A percentile compares a stretch with the other conserved stretches of the same genome.
Conservation (phyloP, 2,888 invertebrate genomes). For the Loripinus fragilis region DNA sequence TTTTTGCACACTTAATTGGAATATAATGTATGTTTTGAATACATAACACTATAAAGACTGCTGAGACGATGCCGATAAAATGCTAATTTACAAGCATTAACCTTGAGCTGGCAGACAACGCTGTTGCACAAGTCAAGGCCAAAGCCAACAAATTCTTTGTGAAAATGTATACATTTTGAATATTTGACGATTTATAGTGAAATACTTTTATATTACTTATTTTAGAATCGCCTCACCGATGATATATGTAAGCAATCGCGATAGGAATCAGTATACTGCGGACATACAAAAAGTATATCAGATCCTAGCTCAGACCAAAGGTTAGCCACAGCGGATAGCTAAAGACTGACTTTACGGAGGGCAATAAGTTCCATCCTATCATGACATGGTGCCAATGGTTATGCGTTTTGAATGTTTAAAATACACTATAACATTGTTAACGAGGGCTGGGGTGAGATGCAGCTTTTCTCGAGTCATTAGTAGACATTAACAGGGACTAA, state of each 20-base stretch:
- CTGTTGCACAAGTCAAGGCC: too few species aligned
- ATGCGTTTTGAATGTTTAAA: constrained; percentile 12
- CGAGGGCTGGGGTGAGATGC: constrained; percentile 1
- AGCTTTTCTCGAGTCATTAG: background rate
- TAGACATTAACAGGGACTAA: constrained; percentile 6
- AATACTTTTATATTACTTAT: too few species aligned
- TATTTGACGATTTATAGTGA: background rate
- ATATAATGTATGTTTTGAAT: constrained; percentile 13
- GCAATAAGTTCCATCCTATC: too few species aligned
- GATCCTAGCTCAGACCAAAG: too few species aligned
- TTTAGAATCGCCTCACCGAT: too few species aligned
- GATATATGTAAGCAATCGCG: too few species aligned
- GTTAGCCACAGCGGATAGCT: too few species aligned
- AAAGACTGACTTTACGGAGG: too few species aligned
- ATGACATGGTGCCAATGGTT: constrained; percentile 14
- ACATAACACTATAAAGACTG: constrained; percentile 6
- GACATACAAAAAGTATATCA: too few species aligned
- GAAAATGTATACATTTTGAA: too few species aligned
- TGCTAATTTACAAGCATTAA: constrained; percentile 4
- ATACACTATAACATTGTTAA: background rate
- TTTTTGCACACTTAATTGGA: constrained; percentile 5
- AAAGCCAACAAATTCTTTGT: too few species aligned
- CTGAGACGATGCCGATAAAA: constrained; percentile 2
- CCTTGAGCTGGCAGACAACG: background rate
- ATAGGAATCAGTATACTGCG: too few species aligned